Evolutionary conservation across 1,140 invertebrate genomes (phyloP).

Genomic region (Calliopsis andreniformis): DNA sequence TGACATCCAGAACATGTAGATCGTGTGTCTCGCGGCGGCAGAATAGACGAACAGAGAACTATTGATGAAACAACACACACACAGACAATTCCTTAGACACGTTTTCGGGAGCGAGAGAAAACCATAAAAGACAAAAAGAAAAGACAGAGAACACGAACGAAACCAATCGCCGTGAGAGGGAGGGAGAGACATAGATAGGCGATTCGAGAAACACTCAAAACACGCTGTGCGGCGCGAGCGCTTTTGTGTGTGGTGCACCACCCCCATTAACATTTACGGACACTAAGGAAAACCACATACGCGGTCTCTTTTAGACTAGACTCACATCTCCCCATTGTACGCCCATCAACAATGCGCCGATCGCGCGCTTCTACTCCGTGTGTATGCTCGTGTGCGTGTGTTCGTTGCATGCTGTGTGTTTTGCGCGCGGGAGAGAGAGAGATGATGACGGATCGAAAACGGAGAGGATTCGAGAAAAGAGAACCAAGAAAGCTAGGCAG

Average conservation of each 20-base stretch:
- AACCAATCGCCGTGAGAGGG: not conserved
- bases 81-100: not conserved
- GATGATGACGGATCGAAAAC: constrained; percentile 15
- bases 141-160: constrained; percentile 6
- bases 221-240: constrained; percentile 41
- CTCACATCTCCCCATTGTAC: constrained; percentile 55
- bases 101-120: not conserved
- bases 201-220: constrained; percentile 2
- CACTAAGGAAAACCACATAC: constrained; percentile 14
- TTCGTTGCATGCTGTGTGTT: constrained; percentile 46
- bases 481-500: not conserved
- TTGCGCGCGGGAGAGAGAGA: constrained; percentile 18
- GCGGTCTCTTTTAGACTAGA: constrained; percentile 60
- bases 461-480: constrained; percentile 4
- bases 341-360: constrained; percentile 52
- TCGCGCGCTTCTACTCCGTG: constrained; percentile 33
- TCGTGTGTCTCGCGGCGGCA: constrained; percentile 73
- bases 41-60: constrained; percentile 5
- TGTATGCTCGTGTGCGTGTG: constrained; percentile 38
- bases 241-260: constrained; percentile 56
- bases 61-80: constrained; percentile 7
- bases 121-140: not conserved
- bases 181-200: not conserved
- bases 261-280: constrained; percentile 46
- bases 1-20: constrained; percentile 99